Evolutionary conservation across 2,888 invertebrate species (phyloP), one percentile per base, ranked within the genome.

Genomic region (Thumatha senex): DNA sequence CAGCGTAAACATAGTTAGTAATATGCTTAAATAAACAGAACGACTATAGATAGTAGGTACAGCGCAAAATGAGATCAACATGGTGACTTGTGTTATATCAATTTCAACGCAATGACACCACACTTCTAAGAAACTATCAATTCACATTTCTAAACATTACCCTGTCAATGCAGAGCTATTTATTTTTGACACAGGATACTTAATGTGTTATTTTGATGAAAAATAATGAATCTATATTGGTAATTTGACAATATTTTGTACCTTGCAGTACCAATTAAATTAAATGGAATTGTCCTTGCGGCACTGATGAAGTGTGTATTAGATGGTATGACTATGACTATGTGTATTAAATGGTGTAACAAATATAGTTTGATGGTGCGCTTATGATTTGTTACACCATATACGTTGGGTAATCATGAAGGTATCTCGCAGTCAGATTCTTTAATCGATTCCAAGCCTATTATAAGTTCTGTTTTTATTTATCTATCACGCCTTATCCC

Each of bases 261-360:
- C 40, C 44, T 51, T 45, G 35, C 36, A 45, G 51, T 46, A 56
- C 41, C 65, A 58, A 64, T 65, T 50, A 56, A 42, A 46, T 50
- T 31, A 30, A 58, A 65, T 67, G 57, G 57, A 53, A 54, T 46
- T 54, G 61, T 58, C 70, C 67, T 59, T 70, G 58, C 40, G 12
- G 30, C 47, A 50, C 18, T 5, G 18, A 38, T 58, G 51, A 63
- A 51, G 61, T 70, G 52, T 51, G 41, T 56, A 53, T 61, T 53
- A 13, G 51, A 56, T 24, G 18, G 3, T 24, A 24, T 24, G 5
- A 24, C 18, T 24, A 60, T 50, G 18, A 46, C 39, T 52, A 41
- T 53, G 18, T 52, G 40, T 49, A 53, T 54, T 65, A 46, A 46
- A 64, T 52, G 49, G 31, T 49, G 45, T 47, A 51, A 52, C 48